Percentiles rank a stretch among this genome's conserved stretches.
Evolutionary conservation across 2,113 vertebrate species (phyloP).

Genomic region (Chiloscyllium plagiosum): DNA sequence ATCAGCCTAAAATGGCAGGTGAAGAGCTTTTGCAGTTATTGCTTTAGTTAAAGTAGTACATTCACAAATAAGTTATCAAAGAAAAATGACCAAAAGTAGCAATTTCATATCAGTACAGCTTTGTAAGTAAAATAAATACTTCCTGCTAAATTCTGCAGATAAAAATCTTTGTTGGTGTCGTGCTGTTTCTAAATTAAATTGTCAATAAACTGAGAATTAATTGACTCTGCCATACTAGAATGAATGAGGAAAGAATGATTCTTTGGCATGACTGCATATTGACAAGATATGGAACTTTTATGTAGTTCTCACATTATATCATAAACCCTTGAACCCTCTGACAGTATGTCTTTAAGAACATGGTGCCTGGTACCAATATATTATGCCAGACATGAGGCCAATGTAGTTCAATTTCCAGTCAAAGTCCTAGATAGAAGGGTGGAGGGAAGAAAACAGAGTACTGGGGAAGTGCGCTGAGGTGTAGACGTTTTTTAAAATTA

Average conservation of each 20-base stretch:
- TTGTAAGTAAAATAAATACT: conserved; percentile 12
- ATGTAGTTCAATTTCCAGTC: background rate
- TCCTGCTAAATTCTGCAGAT: background rate
- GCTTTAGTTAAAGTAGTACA: conserved; percentile 25
- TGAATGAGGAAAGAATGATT: background rate
- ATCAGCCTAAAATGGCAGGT: conserved; percentile 24
- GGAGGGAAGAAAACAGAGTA: background rate
- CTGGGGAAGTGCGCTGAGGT: background rate
- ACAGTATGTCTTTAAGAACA: background rate
- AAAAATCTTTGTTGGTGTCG: background rate
- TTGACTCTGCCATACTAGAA: background rate
- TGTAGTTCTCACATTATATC: background rate
- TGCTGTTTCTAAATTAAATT: background rate
- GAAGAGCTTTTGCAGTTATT: conserved; percentile 6
- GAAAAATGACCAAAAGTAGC: background rate
- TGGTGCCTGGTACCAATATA: background rate
- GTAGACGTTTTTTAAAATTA: background rate
- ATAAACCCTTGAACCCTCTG: background rate
- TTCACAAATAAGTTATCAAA: background rate
- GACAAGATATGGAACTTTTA: background rate
- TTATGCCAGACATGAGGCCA: background rate
- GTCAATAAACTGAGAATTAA: background rate
- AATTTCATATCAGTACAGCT: background rate
- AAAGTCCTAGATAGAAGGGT: background rate
- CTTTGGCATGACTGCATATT: background rate